A percentile compares a stretch with the other conserved stretches of the same genome.
phyloP scores from a whole-genome alignment of 2,797 vertebrate genomes.

The Helarctos malayanus region DNA sequence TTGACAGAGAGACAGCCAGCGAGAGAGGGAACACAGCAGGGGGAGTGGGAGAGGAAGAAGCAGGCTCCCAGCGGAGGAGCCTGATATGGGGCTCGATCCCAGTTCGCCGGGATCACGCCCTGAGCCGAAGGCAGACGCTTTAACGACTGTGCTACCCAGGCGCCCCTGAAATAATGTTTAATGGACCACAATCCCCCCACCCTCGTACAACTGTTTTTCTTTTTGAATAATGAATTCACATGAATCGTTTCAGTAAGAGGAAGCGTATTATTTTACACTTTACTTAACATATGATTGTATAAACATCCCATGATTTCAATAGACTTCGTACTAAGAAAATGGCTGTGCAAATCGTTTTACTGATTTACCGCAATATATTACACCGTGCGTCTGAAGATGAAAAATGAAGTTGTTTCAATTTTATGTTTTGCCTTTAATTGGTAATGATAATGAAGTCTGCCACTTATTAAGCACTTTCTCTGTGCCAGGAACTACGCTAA shows the following conservation, averaged over 20 bases:
- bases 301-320: constrained; percentile 22
- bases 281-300: constrained; percentile 4
- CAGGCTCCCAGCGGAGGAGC: too few relatives aligned
- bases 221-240: constrained; percentile 36
- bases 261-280: constrained; percentile 21
- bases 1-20: too few relatives aligned
- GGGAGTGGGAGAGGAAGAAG: too few relatives aligned
- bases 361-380: background rate
- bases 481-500: background rate
- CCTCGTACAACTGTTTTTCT: constrained; percentile 13
- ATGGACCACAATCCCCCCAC: background rate
- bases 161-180: constrained; percentile 39
- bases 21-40: too few relatives aligned
- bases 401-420: background rate
- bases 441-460: background rate
- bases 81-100: too few relatives aligned
- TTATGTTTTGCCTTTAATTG: background rate
- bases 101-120: too few relatives aligned
- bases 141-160: too few relatives aligned
- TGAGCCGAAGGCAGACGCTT: too few relatives aligned
- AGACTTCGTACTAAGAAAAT: constrained; percentile 42
- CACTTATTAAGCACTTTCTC: background rate
- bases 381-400: background rate
- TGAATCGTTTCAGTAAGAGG: constrained; percentile 27
- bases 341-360: background rate